These are phyloP conservation scores for Octodonta nipae DNA, from an alignment of 2,888 invertebrate genomes.

Conservation along the genomic window DNA sequence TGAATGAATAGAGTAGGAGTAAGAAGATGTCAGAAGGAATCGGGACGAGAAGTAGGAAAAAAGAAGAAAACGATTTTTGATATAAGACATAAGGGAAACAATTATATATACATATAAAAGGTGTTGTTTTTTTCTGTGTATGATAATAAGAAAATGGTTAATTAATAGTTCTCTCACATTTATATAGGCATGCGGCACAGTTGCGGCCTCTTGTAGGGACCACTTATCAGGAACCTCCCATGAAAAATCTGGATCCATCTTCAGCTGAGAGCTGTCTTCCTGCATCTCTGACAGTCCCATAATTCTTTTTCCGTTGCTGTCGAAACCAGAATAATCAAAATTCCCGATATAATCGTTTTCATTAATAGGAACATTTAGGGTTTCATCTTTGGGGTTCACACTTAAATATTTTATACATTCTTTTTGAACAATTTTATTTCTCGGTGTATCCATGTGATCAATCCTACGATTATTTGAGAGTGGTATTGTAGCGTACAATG, in stretches of 20 bases:
- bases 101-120: no score
- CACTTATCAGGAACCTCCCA: conserved; percentile 63
- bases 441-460: background rate
- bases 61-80: no score
- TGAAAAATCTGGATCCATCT: conserved; percentile 33
- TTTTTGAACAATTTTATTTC: no score
- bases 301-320: conserved; percentile 41
- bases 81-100: no score
- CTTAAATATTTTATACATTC: conserved; percentile 29
- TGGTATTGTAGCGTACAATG: conserved; percentile 21
- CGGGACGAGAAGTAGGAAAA: no score
- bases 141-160: no score
- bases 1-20: no score
- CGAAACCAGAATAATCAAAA: conserved; percentile 29
- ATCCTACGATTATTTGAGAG: conserved; percentile 19
- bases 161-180: no score
- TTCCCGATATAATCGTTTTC: conserved; percentile 28
- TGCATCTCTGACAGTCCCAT: conserved; percentile 50
- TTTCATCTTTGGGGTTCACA: conserved; percentile 30
- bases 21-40: no score
- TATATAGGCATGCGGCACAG: conserved; percentile 67
- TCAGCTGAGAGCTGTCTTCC: conserved; percentile 24
- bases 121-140: no score
- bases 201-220: conserved; percentile 61
- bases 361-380: conserved; percentile 19